Base-by-base conservation (phyloP, 2,888 invertebrate species). In the Chorisops tibialis region DNA sequence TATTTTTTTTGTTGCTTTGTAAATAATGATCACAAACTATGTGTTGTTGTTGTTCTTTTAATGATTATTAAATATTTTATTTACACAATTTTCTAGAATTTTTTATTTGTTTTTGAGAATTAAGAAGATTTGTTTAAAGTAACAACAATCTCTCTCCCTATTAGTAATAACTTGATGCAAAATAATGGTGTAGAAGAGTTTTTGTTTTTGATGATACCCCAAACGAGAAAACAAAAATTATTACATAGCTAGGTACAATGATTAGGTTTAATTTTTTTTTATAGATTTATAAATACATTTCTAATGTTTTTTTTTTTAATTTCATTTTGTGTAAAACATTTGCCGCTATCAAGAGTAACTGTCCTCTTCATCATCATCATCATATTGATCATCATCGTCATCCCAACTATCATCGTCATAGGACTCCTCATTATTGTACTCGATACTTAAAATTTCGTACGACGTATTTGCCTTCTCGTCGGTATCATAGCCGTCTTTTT, bases 371-470 rank as follows among this genome's bases (percentile, higher is more conserved):
- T 64, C 64, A 35, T 63, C 63, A n/a, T 54, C 60, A 38, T 64
- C 64, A 24, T 61, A 61, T 47, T 61, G 58, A 54, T 61, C 61
- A 38, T 64, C 62, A 24, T 61, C 61, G 21, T 64, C 49, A 21
- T 49, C 41, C 47, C 59, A 48, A 49, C 49, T 49, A 59, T 59
- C 59, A 37, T 62, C 62, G 22, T 64, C 59, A n/a, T 59, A 52
- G 37, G 48, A 30, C 37, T 43, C 62, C 19, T 62, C 62, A 45
- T 62, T 62, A 62, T 59, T 64, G 45, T 59, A 62, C 54, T 62
- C 62, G 41, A 64, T 62, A 59, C 59, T 64, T 39, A 64, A 50
- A 24, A 64, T 64, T 62, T 64, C 62, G 45, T 60, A 64, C 41
- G 64, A 64, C 11, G 59, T 52, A 24, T 64, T 64, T 16, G 50